These are phyloP conservation scores for Drosophila heteroneura DNA, from an alignment of 2,888 invertebrate genomes.

Conservation along the genomic window DNA sequence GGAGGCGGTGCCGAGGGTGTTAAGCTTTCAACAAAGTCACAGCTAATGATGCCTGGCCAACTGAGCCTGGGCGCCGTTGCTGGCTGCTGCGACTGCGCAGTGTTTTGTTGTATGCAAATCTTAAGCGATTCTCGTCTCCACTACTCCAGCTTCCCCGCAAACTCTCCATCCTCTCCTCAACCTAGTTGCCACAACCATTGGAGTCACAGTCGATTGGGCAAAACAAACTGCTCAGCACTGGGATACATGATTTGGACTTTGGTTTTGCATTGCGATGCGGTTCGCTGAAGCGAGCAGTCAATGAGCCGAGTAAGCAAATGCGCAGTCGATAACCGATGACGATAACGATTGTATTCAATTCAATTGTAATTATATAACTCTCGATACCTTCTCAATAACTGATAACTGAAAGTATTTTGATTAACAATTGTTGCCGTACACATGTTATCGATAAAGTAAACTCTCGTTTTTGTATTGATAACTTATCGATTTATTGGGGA, in stretches of 20 bases:
- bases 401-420: neutral
- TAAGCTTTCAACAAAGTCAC: constrained; percentile 42
- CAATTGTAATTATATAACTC: neutral
- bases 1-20: neutral
- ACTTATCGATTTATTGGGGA: neutral
- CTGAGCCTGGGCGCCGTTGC: constrained; percentile 20
- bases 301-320: constrained; percentile 63
- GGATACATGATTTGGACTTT: constrained; percentile 58
- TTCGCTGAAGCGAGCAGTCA: constrained; percentile 62
- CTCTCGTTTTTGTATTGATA: neutral
- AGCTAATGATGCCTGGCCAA: constrained; percentile 63
- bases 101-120: constrained; percentile 67
- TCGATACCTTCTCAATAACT: constrained; percentile 4
- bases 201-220: constrained; percentile 77
- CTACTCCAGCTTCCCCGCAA: neutral
- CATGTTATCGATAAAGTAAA: neutral
- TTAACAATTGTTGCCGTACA: neutral
- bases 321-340: constrained; percentile 52
- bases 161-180: neutral
- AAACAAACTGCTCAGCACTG: constrained; percentile 57
- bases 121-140: constrained; percentile 3
- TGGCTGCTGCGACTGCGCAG: constrained; percentile 41
- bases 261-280: constrained; percentile 43
- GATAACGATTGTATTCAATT: constrained; percentile 18
- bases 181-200: neutral